Conservation (phyloP, 2,113 vertebrate genomes). For the Hippolais icterina region DNA sequence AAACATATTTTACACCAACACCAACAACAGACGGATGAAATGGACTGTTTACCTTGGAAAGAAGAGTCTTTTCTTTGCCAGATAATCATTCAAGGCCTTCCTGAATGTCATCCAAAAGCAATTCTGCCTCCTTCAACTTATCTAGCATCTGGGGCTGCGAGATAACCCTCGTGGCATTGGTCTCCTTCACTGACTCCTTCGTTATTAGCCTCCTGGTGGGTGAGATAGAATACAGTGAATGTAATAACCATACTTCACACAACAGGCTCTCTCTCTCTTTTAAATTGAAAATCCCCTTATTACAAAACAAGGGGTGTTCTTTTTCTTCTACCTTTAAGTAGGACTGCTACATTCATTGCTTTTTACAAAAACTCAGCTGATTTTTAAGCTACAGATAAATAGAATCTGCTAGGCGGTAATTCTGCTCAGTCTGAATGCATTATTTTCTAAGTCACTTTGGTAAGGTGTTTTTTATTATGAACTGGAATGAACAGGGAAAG, state of each 20-base stretch:
- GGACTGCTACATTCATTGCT: constrained; percentile 80
- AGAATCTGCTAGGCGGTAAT: constrained; percentile 79
- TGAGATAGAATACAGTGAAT: constrained; percentile 83
- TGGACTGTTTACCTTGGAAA: constrained; percentile 80
- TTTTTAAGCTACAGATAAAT: constrained; percentile 85
- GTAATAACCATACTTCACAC: constrained; percentile 84
- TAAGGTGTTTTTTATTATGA: constrained; percentile 72
- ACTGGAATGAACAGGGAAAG: constrained; percentile 72
- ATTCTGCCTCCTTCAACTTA: constrained; percentile 77
- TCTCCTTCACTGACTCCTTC: constrained; percentile 78
- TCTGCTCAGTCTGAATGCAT: constrained; percentile 78
- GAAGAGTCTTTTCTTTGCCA: constrained; percentile 77
- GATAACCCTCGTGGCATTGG: constrained; percentile 80
- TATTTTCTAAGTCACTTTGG: constrained; percentile 79
- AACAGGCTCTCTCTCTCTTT: constrained; percentile 79
- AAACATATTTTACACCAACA: constrained; percentile 65
- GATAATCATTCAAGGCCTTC: constrained; percentile 75
- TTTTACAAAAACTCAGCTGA: constrained; percentile 85
- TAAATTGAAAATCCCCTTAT: constrained; percentile 86
- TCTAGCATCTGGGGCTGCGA: constrained; percentile 80
- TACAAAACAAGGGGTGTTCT: constrained; percentile 85
- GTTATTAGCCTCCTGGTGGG: constrained; percentile 85
- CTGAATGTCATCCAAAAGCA: constrained; percentile 81
- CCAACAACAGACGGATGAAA: constrained; percentile 59
- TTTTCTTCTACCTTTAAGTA: constrained; percentile 82